phyloP scores from a whole-genome alignment of 1,140 invertebrate species.

The Akabosia matsudoensis region DNA sequence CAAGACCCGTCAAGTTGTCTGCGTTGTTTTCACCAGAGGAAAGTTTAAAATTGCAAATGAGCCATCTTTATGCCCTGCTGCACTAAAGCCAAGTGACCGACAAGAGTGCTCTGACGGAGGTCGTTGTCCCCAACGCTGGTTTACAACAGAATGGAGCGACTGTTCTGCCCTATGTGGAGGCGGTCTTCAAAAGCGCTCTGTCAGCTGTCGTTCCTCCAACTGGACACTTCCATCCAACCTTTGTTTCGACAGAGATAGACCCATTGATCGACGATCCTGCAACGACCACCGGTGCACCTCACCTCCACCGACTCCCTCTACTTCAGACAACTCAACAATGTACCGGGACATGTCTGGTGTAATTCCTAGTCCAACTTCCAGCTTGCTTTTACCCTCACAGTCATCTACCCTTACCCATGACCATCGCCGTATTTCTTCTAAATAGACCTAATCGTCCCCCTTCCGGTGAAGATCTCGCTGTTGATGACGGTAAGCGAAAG shows the following conservation, averaged over 20 bases:
- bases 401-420: background rate
- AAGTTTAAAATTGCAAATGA: constrained; percentile 47
- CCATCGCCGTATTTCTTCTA: background rate
- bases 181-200: constrained; percentile 60
- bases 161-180: constrained; percentile 55
- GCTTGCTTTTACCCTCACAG: background rate
- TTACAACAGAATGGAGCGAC: constrained; percentile 50
- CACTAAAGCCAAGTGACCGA: constrained; percentile 48
- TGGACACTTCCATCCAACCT: constrained; percentile 56
- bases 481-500: background rate
- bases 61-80: constrained; percentile 48
- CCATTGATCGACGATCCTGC: constrained; percentile 55
- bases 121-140: constrained; percentile 50
- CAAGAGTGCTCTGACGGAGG: constrained; percentile 47
- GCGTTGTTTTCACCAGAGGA: constrained; percentile 43
- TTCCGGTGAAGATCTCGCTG: too few relatives aligned
- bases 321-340: background rate
- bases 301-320: background rate
- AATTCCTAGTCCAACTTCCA: background rate
- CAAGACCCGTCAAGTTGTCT: background rate
- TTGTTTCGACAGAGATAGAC: constrained; percentile 59
- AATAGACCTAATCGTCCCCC: background rate
- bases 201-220: constrained; percentile 54
- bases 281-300: background rate
- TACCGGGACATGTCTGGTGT: background rate